These are phyloP conservation scores for Athrips mouffetella DNA, from an alignment of 2,888 invertebrate species.

Conservation along the genomic window DNA sequence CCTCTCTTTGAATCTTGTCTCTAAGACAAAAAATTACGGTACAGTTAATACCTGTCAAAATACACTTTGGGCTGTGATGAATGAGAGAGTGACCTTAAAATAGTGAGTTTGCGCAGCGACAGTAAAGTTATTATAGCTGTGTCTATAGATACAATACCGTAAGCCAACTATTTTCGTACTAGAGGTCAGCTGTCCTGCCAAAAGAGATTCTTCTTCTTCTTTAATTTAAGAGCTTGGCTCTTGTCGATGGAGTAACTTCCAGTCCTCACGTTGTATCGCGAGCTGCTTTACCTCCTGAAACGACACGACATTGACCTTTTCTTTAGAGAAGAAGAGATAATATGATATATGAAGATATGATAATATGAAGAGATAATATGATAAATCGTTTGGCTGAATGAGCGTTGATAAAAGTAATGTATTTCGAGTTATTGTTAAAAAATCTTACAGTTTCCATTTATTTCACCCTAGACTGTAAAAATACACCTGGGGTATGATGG, in stretches of 20 bases:
- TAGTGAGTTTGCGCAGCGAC: neutral
- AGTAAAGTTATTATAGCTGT: neutral
- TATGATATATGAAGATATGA: too few relatives aligned
- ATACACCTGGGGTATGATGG: too few relatives aligned
- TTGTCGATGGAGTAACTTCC: too few relatives aligned
- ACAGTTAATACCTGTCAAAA: constrained; percentile 5
- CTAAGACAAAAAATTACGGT: neutral
- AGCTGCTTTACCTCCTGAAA: too few relatives aligned
- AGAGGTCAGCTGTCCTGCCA: constrained; percentile 5
- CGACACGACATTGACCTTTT: too few relatives aligned
- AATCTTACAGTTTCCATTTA: too few relatives aligned
- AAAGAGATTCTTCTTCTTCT: neutral
- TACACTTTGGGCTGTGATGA: neutral
- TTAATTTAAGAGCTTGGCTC: too few relatives aligned
- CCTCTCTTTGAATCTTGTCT: too few relatives aligned
- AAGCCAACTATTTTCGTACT: neutral
- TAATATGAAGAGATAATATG: neutral
- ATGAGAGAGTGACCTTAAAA: neutral
- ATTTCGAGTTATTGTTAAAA: too few relatives aligned
- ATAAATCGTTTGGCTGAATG: constrained; percentile 5
- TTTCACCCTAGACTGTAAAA: too few relatives aligned
- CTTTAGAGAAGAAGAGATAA: too few relatives aligned
- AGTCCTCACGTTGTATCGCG: too few relatives aligned
- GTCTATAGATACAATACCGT: constrained; percentile 1
- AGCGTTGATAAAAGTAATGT: neutral